These are phyloP conservation scores for Tricholauxania praeusta DNA, from an alignment of 2,888 invertebrate species.

Conservation along the genomic window DNA sequence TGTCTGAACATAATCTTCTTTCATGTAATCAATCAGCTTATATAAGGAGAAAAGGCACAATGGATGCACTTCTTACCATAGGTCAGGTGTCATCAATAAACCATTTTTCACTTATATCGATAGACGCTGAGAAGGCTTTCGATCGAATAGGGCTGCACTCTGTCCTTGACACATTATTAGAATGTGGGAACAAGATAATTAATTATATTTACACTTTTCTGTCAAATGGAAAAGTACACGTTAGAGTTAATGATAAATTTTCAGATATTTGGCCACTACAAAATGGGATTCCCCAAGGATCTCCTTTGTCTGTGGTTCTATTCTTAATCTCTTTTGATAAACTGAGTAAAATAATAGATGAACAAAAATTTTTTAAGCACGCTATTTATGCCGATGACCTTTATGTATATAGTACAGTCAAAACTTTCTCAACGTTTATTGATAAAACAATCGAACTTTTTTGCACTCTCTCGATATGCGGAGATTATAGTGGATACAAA, in stretches of 20 bases:
- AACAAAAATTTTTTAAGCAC: no score
- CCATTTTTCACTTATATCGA: no score
- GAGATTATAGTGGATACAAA: no score
- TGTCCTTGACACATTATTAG: neutral
- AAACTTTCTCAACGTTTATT: no score
- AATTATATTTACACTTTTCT: neutral
- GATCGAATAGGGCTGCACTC: neutral
- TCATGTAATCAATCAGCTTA: no score
- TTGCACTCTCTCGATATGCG: no score
- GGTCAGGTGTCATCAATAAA: no score
- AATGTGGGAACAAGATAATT: neutral
- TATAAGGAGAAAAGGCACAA: no score
- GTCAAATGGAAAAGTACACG: neutral
- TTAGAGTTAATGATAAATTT: neutral
- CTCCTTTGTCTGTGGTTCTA: neutral
- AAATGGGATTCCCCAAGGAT: conserved; percentile 1
- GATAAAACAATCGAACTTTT: no score
- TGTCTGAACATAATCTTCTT: neutral
- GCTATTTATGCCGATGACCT: no score
- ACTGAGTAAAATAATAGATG: neutral
- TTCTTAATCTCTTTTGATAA: conserved; percentile 24
- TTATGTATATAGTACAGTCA: no score
- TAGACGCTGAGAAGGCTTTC: neutral
- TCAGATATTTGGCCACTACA: conserved; percentile 4
- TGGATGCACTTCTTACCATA: no score